phyloP scores from a whole-genome alignment of 2,113 vertebrate genomes.

The Globicephala melas region DNA sequence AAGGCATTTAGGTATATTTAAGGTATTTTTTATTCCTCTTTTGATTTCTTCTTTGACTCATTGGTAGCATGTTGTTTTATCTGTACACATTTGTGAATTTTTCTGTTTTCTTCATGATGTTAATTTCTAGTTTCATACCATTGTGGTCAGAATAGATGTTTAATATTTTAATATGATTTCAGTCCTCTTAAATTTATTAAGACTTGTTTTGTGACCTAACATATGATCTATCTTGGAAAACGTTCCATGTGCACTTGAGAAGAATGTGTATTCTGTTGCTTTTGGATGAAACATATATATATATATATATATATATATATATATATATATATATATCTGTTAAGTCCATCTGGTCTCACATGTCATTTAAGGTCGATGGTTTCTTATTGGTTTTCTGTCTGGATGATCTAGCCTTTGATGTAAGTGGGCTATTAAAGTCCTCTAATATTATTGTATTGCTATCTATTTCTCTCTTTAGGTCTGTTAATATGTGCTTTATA shows the following conservation, averaged over 20 bases:
- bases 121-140: background rate
- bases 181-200: background rate
- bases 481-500: background rate
- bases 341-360: background rate
- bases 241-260: background rate
- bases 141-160: background rate
- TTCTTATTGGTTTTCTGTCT: background rate
- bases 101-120: background rate
- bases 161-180: background rate
- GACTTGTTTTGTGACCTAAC: background rate
- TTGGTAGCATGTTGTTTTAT: background rate
- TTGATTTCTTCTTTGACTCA: background rate
- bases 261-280: background rate
- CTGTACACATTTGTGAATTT: background rate
- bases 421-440: background rate
- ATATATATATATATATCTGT: background rate
- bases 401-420: background rate
- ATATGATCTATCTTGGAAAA: background rate
- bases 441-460: background rate
- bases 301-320: background rate
- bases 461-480: background rate
- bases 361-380: background rate
- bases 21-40: background rate
- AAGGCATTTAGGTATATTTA: background rate
- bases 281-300: background rate